Evolutionary conservation across 2,888 invertebrate species (phyloP).

Genomic region (Dynastes grantii): DNA sequence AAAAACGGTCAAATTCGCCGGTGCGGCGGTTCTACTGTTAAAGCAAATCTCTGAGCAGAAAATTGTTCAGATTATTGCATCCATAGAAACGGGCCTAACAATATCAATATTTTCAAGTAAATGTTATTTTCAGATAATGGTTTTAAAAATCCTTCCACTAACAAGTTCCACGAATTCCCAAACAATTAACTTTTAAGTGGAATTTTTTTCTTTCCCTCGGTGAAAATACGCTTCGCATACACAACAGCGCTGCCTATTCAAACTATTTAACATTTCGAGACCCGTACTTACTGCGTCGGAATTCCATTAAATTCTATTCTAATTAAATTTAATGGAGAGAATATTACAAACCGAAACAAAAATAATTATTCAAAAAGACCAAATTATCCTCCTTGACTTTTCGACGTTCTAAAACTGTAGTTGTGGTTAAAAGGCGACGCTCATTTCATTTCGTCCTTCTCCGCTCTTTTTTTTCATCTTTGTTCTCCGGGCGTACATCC

Average conservation of each 20-base stretch:
- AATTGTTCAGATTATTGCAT: no score
- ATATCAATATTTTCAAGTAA: no score
- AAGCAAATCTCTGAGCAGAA: no score
- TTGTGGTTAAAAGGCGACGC: background rate
- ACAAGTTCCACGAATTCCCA: no score
- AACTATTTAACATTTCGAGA: conserved; percentile 1
- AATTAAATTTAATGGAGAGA: conserved; percentile 23
- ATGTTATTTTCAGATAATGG: no score
- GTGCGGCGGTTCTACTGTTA: no score
- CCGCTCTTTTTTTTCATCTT: background rate
- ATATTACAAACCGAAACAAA: background rate
- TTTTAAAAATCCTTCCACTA: no score
- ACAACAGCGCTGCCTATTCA: background rate
- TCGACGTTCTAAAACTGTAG: conserved; percentile 10
- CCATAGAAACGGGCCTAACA: no score
- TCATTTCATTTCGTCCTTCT: background rate
- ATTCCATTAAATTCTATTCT: conserved; percentile 9
- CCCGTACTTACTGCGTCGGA: background rate
- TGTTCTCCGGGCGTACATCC: no score
- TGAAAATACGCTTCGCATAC: background rate
- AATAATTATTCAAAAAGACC: conserved; percentile 19
- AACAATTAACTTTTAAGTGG: no score
- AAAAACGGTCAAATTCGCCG: no score
- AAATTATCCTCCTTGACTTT: conserved; percentile 27
- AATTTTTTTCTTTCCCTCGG: no score